Evolutionary conservation across 2,797 vertebrate species (phyloP), one percentile per base, ranked within the genome.

Genomic region (Chromis chromis): DNA sequence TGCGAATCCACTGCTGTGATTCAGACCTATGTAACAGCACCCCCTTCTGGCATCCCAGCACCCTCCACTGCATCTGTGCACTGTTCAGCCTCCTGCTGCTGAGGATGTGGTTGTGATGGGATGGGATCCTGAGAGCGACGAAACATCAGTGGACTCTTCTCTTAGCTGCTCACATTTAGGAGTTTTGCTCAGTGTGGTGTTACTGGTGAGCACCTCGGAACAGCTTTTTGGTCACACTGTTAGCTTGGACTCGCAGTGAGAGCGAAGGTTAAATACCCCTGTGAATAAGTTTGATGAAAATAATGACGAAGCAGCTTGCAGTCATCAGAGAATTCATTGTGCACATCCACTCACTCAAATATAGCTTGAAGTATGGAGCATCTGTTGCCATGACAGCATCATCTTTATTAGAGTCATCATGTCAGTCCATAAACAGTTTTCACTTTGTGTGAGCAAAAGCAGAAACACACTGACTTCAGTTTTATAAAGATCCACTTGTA

Each of bases 1-100:
- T 94, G 70, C 91, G 93, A 58, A 95, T 96, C 90, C 94, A 95
- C 90, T 95, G 95, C 91, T 96, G 96, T 0, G 93, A 93, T 86
- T 91, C 93, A 0, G 96, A 96, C 69, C 94, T 97, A 25, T 96
- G 96, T 91, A 95, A 96, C 82, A 55, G 83, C 21, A 65, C 94
- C 88, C 80, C 90, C 46, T 1, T 78, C 64, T 84, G 93, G 80
- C 67, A 66, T 6, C 56, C 61, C 4, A 17, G 58, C 0, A 44
- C 77, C 69, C 59, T 94, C 54, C 91, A 91, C 65, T 92, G 83
- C 69, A 10, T 89, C 39, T 87, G 88, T 58, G 74, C 88, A 4
- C 58, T 94, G 65, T 25, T 88, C 56, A 72, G 87, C 63, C 78
- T 94, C 22, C 28, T 93, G 69, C 75, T 93, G 61, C 69, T 90